These are phyloP conservation scores for Fragum sueziense DNA, from an alignment of 2,888 invertebrate genomes.

Conservation along the genomic window DNA sequence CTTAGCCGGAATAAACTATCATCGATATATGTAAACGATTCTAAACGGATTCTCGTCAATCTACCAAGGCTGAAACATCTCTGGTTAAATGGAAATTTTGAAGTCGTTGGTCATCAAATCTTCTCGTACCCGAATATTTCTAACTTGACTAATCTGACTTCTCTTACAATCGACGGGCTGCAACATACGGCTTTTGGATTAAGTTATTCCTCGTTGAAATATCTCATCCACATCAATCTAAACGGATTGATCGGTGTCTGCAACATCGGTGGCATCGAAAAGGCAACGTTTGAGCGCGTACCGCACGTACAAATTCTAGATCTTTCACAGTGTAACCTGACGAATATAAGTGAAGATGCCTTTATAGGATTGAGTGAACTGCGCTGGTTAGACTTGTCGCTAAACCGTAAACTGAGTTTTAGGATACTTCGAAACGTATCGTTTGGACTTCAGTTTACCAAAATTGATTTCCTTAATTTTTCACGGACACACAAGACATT, in stretches of 20 bases:
- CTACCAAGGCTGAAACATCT: not conserved
- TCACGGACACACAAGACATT: conserved; percentile 39
- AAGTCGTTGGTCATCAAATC: not conserved
- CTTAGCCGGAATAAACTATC: not conserved
- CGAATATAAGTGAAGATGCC: not conserved
- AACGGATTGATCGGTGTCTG: conserved; percentile 1
- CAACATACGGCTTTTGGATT: not conserved
- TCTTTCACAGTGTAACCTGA: conserved; percentile 6
- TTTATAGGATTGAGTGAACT: not conserved
- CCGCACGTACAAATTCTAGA: not conserved
- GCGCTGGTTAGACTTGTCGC: conserved; percentile 34
- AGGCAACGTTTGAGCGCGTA: conserved; percentile 1
- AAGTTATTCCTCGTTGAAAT: not conserved
- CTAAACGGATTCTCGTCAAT: not conserved
- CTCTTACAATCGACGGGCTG: conserved; percentile 14
- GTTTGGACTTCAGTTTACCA: conserved; percentile 46
- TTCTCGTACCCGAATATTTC: not conserved
- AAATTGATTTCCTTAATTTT: conserved; percentile 33
- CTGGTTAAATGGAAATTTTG: not conserved
- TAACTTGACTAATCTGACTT: not conserved
- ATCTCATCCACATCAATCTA: not conserved
- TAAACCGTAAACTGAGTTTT: conserved; percentile 40
- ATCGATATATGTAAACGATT: not conserved
- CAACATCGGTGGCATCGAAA: not conserved
- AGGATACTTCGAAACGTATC: conserved; percentile 31